Evolutionary conservation across 1,140 invertebrate species (phyloP), one percentile per base, ranked within the genome.

Genomic region (Bombus consobrinus): DNA sequence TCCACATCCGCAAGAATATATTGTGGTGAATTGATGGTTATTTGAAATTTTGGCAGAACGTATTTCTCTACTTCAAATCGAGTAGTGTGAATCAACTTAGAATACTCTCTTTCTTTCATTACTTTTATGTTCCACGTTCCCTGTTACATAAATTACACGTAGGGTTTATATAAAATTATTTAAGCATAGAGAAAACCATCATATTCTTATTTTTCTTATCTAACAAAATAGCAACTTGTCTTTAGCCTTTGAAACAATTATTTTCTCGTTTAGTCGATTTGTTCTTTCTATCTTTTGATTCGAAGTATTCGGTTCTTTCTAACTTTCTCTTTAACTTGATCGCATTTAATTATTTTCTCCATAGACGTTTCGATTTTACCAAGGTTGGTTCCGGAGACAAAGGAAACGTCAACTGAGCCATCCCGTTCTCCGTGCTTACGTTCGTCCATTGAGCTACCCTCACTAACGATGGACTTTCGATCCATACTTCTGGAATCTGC

Each of bases 21-120:
- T 64, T 95, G 93, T 1, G 97, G 96, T 28, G 96, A 94, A n/a
- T 95, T 95, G 22, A 97, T 95, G 1, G 95, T 96, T 0, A 97
- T 96, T 93, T 97, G 96, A 88, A 97, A 97, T 87, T 96, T 96
- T 12, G 97, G 97, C 22, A 97, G 92, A 57, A 97, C 95, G 88
- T 96, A 97, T 91, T 96, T 96, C 43, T 95, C 95, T 12, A 97
- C 96, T 85, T 96, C 95, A 87, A 97, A 97, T 0, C 87, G 90
- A 28, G 95, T 95, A 32, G 94, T 93, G 81, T 95, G 92, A 28
- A 94, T 85, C 37, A 94, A n/a, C n/a, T 94, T 91, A 0, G 92
- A 91, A 37, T 93, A 81, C 2, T 88, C 85, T 80, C 90, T 93
- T 88, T 94, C 93, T 41, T 94, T 95, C 59, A 95, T 94, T 0